phyloP scores from a whole-genome alignment of 2,113 vertebrate genomes.

The Larimichthys crocea region DNA sequence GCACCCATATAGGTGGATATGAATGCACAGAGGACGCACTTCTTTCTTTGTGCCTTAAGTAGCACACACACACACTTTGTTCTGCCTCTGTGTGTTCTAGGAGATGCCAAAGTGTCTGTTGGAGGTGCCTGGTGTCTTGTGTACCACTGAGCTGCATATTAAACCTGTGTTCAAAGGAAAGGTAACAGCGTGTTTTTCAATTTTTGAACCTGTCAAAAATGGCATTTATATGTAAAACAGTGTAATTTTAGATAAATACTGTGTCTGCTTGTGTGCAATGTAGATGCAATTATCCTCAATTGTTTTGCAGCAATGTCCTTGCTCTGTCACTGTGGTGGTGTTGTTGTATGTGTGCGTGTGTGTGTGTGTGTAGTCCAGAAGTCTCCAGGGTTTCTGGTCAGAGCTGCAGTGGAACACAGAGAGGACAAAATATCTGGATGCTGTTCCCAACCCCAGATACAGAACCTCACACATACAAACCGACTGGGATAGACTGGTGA shows the following conservation, averaged over 20 bases:
- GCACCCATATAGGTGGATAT: background rate
- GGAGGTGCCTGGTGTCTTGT: conserved; percentile 88
- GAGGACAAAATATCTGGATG: conserved; percentile 85
- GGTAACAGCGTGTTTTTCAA: conserved; percentile 60
- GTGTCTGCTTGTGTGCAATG: background rate
- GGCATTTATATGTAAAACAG: conserved; percentile 26
- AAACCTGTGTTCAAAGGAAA: conserved; percentile 88
- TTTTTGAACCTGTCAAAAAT: conserved; percentile 15
- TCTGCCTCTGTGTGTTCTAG: conserved; percentile 55
- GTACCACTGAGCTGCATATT: conserved; percentile 86
- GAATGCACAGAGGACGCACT: conserved; percentile 33
- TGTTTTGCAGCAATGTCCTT: conserved; percentile 53
- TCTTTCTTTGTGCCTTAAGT: background rate
- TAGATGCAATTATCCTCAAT: conserved; percentile 12
- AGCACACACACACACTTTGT: conserved; percentile 1
- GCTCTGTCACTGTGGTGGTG: conserved; percentile 31
- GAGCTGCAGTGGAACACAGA: conserved; percentile 91
- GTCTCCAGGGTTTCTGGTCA: conserved; percentile 90
- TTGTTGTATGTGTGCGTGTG: conserved; percentile 6
- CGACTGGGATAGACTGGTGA: conserved; percentile 84
- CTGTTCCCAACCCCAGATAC: conserved; percentile 86
- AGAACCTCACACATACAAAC: conserved; percentile 80
- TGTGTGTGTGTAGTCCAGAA: conserved; percentile 76
- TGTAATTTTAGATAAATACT: conserved; percentile 1
- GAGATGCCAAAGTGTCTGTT: conserved; percentile 72